Percentiles rank a stretch among this genome's conserved stretches.
Conservation (phyloP, 1,140 invertebrate genomes). For the Dreissena rostriformis region DNA sequence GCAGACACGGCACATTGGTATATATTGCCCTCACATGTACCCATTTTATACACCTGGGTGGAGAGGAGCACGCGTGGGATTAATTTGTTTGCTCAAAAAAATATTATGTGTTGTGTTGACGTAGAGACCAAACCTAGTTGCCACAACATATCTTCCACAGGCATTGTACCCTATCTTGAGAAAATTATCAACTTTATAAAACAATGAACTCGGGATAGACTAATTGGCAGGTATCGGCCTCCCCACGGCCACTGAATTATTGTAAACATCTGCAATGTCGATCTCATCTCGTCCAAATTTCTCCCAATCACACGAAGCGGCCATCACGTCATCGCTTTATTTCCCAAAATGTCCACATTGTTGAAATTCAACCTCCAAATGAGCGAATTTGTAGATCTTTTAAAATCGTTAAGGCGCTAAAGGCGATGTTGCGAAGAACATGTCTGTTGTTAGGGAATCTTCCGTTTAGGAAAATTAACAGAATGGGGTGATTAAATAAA, state of each 20-base stretch:
- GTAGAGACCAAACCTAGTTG: no score
- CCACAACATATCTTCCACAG: no score
- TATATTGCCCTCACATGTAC: no score
- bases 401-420: conserved; percentile 15
- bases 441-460: not conserved
- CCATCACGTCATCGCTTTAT: conserved; percentile 23
- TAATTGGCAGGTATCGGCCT: conserved; percentile 50
- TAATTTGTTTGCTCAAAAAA: no score
- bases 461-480: conserved; percentile 24
- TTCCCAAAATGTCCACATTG: conserved; percentile 32
- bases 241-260: conserved; percentile 13
- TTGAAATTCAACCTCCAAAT: conserved; percentile 26
- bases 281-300: conserved; percentile 33
- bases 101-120: no score
- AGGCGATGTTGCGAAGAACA: conserved; percentile 19
- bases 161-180: conserved; percentile 13
- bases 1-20: no score
- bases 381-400: conserved; percentile 38
- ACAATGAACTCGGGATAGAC: conserved; percentile 12
- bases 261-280: conserved; percentile 36
- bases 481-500: conserved; percentile 27
- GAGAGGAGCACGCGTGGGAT: no score
- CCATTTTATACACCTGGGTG: no score
- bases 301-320: conserved; percentile 40
- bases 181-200: conserved; percentile 57